Evolutionary conservation across 2,797 vertebrate genomes (phyloP), one percentile per base, ranked within the genome.

Genomic region (Onychomys arenicola): DNA sequence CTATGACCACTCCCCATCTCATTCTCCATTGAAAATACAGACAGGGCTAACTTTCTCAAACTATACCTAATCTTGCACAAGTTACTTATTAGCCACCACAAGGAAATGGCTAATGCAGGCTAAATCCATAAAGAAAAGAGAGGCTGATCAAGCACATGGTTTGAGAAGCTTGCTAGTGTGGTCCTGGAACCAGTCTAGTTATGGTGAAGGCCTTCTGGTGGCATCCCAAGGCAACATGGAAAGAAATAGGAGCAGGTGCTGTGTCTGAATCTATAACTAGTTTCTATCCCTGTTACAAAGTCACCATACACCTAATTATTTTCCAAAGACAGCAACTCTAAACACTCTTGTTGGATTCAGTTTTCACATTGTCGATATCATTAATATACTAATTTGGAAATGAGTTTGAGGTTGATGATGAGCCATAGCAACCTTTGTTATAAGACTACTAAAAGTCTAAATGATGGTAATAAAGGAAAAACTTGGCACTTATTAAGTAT

Each of bases 371-470:
- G n/a, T 78, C 55, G 9, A 75, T 63, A 37, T 23, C 29, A 81
- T 61, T 78, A 71, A 27, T 12, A 52, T 37, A 40, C 23, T 81
- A 63, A 59, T 91, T 73, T 87, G 19, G 12, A 67, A 46, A 81
- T 88, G 52, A 59, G 25, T 75, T 88, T 46, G 55, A 52, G 23
- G 40, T 49, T 88, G 67, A 40, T 6, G n/a, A 40, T 7, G 37
- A 86, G 43, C 37, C 55, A 34, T n/a, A 80, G 52, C 65, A 80
- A 34, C 27, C 6, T 89, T 65, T 19, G 14, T 91, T 65, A 49
- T 49, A 93, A 52, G n/a, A 96, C 90, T 88, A 75, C 0, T 89
- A 43, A 94, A 81, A 16, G 61, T 89, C 34, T 80, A 91, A 86
- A 69, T 40, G 27, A 37, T 32, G 29, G 0, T 90, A 46, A 84